Conservation (phyloP, 2,797 vertebrate species). For the Lutjanus campechanus region DNA sequence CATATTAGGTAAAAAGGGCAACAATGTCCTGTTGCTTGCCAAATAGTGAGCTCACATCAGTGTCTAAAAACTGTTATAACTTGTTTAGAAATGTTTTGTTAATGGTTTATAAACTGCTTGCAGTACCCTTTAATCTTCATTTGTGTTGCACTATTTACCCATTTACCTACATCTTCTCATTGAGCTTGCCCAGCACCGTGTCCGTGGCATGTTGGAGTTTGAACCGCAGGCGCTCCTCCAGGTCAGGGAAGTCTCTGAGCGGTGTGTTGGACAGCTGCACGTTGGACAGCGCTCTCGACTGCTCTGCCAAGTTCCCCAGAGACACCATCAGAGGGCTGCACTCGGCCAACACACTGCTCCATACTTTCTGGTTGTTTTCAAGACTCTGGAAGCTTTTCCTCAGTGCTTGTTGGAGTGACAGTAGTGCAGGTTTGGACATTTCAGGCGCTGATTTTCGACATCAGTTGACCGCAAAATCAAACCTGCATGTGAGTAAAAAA, state of each 20-base stretch:
- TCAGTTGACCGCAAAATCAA: background rate
- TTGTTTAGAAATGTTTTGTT: too few species aligned
- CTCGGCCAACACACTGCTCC: conserved; percentile 78
- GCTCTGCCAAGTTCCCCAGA: conserved; percentile 88
- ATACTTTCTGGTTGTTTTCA: conserved; percentile 78
- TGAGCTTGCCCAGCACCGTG: conserved; percentile 80
- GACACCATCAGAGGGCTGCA: conserved; percentile 85
- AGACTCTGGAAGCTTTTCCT: conserved; percentile 83
- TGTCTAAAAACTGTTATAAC: too few species aligned
- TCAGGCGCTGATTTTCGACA: background rate
- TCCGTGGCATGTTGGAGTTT: conserved; percentile 87
- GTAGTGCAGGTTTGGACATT: conserved; percentile 80
- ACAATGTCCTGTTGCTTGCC: too few species aligned
- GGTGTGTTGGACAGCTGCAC: conserved; percentile 80
- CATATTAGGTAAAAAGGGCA: too few species aligned
- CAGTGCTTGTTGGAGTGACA: conserved; percentile 80
- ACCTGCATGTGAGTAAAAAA: fast-evolving
- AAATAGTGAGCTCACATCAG: too few species aligned
- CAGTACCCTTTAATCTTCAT: background rate
- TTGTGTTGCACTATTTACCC: background rate
- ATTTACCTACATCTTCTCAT: conserved; percentile 86
- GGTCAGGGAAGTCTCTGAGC: conserved; percentile 82
- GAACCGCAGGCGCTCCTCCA: conserved; percentile 83
- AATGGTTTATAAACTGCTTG: too few species aligned
- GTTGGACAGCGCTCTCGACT: conserved; percentile 82